These are phyloP conservation scores for Chrysodeixis includens DNA, from an alignment of 2,888 invertebrate species.

Conservation along the genomic window DNA sequence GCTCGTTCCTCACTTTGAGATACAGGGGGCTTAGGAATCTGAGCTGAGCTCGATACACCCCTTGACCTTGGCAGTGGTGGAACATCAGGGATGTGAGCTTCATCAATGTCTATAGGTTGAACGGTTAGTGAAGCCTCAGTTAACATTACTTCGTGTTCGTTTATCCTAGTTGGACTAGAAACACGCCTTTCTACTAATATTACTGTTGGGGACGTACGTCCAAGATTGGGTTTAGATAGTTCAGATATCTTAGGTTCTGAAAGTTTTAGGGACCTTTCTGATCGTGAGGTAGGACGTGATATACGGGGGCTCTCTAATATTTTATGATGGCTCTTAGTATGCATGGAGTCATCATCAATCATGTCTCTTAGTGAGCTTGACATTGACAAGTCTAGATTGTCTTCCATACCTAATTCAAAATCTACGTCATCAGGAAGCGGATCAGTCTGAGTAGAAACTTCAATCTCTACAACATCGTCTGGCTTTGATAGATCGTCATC, in stretches of 20 bases:
- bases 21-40: conserved; percentile 62
- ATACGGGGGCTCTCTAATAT: conserved; percentile 83
- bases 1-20: conserved; percentile 68
- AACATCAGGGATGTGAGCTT: conserved; percentile 81
- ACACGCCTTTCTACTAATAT: conserved; percentile 90
- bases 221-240: conserved; percentile 87
- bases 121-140: conserved; percentile 91
- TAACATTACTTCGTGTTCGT: conserved; percentile 90
- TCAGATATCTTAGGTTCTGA: conserved; percentile 89
- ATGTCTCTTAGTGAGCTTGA: conserved; percentile 84
- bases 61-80: conserved; percentile 83
- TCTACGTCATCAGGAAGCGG: conserved; percentile 94
- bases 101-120: conserved; percentile 90
- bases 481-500: conserved; percentile 61
- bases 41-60: conserved; percentile 56
- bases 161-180: conserved; percentile 90
- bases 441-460: conserved; percentile 95
- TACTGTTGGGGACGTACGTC: conserved; percentile 90
- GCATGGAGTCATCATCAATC: conserved; percentile 87
- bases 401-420: conserved; percentile 89
- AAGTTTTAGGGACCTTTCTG: conserved; percentile 88
- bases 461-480: conserved; percentile 90
- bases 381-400: conserved; percentile 82
- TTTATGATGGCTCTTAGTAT: conserved; percentile 84
- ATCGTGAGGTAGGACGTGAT: conserved; percentile 88